Conservation (phyloP, 2,888 invertebrate genomes). For the Heteromyza rotundicornis region DNA sequence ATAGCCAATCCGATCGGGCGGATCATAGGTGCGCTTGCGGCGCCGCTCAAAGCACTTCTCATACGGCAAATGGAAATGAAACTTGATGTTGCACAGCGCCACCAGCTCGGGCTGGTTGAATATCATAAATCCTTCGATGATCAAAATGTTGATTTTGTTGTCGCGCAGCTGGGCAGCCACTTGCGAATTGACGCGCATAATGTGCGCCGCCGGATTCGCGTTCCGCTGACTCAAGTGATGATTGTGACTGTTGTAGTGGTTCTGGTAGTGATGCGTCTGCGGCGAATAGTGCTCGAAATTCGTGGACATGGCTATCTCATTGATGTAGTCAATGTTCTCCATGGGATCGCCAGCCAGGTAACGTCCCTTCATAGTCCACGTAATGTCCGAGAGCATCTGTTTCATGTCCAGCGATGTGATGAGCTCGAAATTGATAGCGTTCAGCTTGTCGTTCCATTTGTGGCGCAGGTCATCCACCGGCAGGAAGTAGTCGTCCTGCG, state of each 20-base stretch:
- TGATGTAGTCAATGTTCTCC: slow-evolving; percentile 40
- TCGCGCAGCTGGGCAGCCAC: slow-evolving; percentile 48
- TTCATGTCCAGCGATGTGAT: slow-evolving; percentile 76
- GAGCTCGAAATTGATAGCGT: slow-evolving; percentile 79
- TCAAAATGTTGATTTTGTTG: slow-evolving; percentile 65
- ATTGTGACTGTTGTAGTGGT: slow-evolving; percentile 6
- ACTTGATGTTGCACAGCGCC: slow-evolving; percentile 74
- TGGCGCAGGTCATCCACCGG: slow-evolving; percentile 72
- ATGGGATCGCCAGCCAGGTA: slow-evolving; percentile 39
- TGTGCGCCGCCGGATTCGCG: slow-evolving; percentile 28
- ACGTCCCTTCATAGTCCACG: slow-evolving; percentile 53
- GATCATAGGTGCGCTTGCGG: slow-evolving; percentile 73
- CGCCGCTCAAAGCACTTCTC: slow-evolving; percentile 74
- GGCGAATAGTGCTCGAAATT: slow-evolving; percentile 50
- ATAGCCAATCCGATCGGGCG: slow-evolving; percentile 86
- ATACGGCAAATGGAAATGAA: slow-evolving; percentile 74
- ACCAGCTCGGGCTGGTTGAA: slow-evolving; percentile 73
- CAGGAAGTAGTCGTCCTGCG: slow-evolving; percentile 80
- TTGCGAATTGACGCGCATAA: slow-evolving; percentile 42
- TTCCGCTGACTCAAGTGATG: slow-evolving; percentile 15
- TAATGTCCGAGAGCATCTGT: slow-evolving; percentile 70
- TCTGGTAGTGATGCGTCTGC: slow-evolving; percentile 42
- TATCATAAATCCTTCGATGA: slow-evolving; percentile 80
- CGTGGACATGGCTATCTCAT: slow-evolving; percentile 32
- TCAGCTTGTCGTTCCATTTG: slow-evolving; percentile 68